Evolutionary conservation across 2,888 invertebrate genomes (phyloP).

Genomic region (Callinectes sapidus): DNA sequence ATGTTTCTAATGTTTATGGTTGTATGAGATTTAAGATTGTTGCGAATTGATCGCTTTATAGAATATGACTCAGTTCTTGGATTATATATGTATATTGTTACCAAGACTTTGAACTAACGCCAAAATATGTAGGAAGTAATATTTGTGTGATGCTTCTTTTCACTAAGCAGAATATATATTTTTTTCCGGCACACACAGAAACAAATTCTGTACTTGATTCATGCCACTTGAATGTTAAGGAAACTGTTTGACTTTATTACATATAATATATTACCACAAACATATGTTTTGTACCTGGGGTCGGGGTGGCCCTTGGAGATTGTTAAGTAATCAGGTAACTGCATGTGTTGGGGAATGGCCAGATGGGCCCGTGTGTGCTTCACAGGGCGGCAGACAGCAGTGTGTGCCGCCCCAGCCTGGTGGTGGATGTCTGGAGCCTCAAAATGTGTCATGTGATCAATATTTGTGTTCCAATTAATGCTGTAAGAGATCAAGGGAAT

Average conservation of each 20-base stretch:
- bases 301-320: neutral
- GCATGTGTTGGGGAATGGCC: neutral
- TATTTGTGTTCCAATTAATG: neutral
- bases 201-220: neutral
- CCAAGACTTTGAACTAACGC: neutral
- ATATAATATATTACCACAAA: neutral
- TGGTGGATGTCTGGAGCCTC: neutral
- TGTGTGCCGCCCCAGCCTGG: neutral
- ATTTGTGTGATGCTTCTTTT: neutral
- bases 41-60: neutral
- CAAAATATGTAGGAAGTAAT: neutral
- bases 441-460: neutral
- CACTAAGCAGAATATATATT: neutral
- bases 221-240: neutral
- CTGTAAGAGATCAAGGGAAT: neutral
- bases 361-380: neutral
- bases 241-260: neutral
- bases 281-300: neutral
- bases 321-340: neutral
- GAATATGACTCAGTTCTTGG: neutral
- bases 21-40: neutral
- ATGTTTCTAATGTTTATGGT: neutral
- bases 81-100: neutral
- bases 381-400: neutral
- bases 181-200: neutral